Percentiles rank a stretch among this genome's conserved stretches.
Evolutionary conservation across 2,888 invertebrate species (phyloP).

Genomic region (Crepidodera aurea): DNA sequence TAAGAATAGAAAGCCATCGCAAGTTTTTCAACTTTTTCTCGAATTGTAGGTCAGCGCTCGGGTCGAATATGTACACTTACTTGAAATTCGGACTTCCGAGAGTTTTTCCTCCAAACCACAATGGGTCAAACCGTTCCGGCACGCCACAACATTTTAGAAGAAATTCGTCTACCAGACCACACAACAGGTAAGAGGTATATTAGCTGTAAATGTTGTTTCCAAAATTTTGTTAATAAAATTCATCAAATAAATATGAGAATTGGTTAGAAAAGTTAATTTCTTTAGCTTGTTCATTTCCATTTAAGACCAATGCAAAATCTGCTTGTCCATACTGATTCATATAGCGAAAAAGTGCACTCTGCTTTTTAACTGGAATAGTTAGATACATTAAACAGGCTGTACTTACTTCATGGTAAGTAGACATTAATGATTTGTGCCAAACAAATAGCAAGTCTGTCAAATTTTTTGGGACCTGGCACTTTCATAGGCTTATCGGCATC

Average conservation of each 20-base stretch:
- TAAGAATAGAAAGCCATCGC: constrained; percentile 1
- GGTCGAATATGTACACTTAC: constrained; percentile 93
- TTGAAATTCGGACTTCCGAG: constrained; percentile 92
- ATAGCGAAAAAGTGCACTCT: no score
- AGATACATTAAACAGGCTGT: no score
- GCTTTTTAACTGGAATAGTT: no score
- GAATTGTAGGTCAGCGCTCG: constrained; percentile 77
- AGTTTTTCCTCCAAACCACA: constrained; percentile 86
- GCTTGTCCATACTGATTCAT: no score
- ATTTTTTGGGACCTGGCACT: no score
- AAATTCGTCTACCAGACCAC: constrained; percentile 49
- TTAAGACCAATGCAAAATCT: background rate
- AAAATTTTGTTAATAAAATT: background rate
- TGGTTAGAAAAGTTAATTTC: no score
- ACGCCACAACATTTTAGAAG: constrained; percentile 65
- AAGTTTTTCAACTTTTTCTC: constrained; percentile 10
- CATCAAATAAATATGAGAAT: no score
- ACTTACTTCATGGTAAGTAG: no score
- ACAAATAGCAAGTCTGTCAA: no score
- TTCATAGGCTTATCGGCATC: no score
- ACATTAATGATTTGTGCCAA: no score
- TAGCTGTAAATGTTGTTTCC: no score
- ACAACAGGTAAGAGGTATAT: constrained; percentile 27
- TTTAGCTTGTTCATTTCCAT: background rate
- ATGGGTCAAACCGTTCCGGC: constrained; percentile 74